Evolutionary conservation across 1,140 invertebrate genomes (phyloP), one percentile per base, ranked within the genome.

Genomic region (Drosophila saltans): DNA sequence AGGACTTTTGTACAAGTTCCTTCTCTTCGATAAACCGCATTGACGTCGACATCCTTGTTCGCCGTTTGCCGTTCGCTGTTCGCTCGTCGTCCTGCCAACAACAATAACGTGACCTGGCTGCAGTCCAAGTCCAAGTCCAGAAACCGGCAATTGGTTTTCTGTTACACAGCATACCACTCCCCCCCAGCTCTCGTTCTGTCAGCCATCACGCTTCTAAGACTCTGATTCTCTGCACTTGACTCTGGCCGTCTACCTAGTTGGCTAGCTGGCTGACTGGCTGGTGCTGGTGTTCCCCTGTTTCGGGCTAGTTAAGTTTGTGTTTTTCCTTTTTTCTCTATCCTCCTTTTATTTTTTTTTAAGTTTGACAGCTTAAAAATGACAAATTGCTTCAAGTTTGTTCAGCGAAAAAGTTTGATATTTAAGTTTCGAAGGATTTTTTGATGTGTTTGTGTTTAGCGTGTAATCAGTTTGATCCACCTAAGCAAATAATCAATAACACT

Each of bases 121-220:
- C 64, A 66, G 68, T 78, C 72, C 63, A 72, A 68, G 43, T 59
- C 57, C 57, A 63, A 63, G 41, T 33, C 61, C 30, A 16, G 43
- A 63, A 67, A 75, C 63, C 64, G 76, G 76, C 76, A 78, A 78
- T 75, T 75, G 76, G 76, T 78, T 78, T 78, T 78, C 72, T 72
- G 72, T 78, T 78, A 75, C 76, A 75, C 43, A 40, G 41, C 43
- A 9, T n/a, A 11, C 21, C 11, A n/a, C 36, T 3, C 21, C 36
- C 8, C 11, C 5, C 3, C 4, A 16, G 16, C 28, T 36, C 6
- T 7, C 1, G 3, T 36, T 7, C 33, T 36, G 6, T 36, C 33
- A 36, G 33, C 33, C 33, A 36, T 36, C 33, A 36, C 33, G 33
- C 16, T 40, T 33, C 41, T 6, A 21, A 26, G 16, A 45, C 8